Conservation (phyloP, 2,797 vertebrate species). For the Telmatherina bonti region DNA sequence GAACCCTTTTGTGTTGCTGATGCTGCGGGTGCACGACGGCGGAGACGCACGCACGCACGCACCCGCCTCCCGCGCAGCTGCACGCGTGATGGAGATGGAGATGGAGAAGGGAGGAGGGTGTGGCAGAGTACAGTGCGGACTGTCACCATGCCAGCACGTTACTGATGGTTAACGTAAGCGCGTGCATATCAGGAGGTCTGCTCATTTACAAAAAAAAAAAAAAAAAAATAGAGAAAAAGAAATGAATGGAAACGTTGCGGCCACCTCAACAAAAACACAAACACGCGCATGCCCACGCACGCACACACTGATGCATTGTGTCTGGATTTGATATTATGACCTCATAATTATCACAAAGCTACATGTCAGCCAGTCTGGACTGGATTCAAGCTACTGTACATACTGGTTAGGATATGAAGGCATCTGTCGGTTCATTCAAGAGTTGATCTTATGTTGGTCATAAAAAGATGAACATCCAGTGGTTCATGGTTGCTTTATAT, state of each 20-base stretch:
- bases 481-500: no score
- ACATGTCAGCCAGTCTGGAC: not conserved
- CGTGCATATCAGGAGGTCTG: constrained; percentile 32
- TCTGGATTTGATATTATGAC: not conserved
- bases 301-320: not conserved
- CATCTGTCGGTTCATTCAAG: no score
- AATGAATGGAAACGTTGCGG: constrained; percentile 7
- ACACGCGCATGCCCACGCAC: not conserved
- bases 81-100: constrained; percentile 80
- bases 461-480: no score
- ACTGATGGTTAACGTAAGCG: constrained; percentile 30
- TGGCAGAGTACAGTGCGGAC: constrained; percentile 54
- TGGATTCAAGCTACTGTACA: no score
- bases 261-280: not conserved
- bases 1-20: constrained; percentile 85
- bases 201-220: constrained; percentile 14
- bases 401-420: no score
- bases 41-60: constrained; percentile 73
- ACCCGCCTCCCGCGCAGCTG: constrained; percentile 76
- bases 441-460: no score
- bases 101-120: constrained; percentile 75
- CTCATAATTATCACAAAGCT: not conserved
- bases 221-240: not conserved
- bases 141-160: constrained; percentile 56
- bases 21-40: constrained; percentile 82